Evolutionary conservation across 2,888 invertebrate species (phyloP).

Genomic region (Elaeidobius kamerunicus): DNA sequence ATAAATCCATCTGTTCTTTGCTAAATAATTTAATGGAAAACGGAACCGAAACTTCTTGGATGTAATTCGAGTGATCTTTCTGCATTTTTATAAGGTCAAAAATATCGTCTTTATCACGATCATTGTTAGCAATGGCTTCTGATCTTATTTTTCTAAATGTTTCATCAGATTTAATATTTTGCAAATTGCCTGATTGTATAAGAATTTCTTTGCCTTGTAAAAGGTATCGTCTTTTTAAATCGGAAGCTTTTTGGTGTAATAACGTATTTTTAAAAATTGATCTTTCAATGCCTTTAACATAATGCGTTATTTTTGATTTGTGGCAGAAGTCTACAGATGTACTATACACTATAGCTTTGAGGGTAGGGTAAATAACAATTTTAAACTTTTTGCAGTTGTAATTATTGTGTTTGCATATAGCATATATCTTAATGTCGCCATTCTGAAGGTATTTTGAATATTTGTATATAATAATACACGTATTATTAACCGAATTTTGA

Average conservation of each 20-base stretch:
- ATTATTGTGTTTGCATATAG: conserved; percentile 12
- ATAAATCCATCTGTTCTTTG: conserved; percentile 16
- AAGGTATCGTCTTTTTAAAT: too few species aligned
- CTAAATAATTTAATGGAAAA: conserved; percentile 25
- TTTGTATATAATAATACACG: neutral
- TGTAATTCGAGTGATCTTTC: conserved; percentile 21
- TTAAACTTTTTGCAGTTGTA: conserved; percentile 9
- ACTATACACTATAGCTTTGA: neutral
- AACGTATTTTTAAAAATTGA: neutral
- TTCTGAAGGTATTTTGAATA: conserved; percentile 1
- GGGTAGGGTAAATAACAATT: conserved; percentile 2
- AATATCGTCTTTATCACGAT: conserved; percentile 20
- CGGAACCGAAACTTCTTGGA: conserved; percentile 22
- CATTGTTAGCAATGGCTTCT: conserved; percentile 10
- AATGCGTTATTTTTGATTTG: conserved; percentile 5
- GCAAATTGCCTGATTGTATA: conserved; percentile 7
- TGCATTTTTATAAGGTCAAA: conserved; percentile 23
- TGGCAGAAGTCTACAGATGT: conserved; percentile 9
- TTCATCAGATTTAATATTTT: conserved; percentile 21
- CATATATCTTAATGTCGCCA: conserved; percentile 3
- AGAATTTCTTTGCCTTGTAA: conserved; percentile 3
- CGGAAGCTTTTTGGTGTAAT: too few species aligned
- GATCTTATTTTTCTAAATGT: conserved; percentile 25
- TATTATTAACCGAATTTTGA: neutral
- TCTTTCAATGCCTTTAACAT: conserved; percentile 6